Conservation (phyloP, 2,113 vertebrate species). For the Litocranius walleri region DNA sequence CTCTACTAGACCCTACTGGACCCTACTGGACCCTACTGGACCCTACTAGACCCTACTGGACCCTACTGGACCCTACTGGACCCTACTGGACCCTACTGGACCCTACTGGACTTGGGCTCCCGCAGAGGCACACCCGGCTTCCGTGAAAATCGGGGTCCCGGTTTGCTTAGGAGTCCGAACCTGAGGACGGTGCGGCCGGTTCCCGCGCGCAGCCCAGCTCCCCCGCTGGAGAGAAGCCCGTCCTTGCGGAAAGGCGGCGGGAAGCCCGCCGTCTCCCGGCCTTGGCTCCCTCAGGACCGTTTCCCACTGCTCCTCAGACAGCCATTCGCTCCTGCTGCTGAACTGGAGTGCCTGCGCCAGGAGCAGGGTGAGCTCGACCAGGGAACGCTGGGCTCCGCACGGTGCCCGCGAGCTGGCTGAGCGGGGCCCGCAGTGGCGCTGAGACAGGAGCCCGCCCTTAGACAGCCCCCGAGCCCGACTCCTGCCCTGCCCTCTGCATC, state of each 20-base stretch:
- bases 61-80: no score
- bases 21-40: no score
- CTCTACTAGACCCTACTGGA: no score
- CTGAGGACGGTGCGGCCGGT: accelerated
- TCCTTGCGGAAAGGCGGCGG: neutral
- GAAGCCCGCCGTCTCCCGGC: neutral
- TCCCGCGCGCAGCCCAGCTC: neutral
- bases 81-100: accelerated
- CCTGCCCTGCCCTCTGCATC: accelerated
- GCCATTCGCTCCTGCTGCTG: neutral
- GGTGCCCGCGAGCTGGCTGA: no score
- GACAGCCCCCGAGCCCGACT: neutral
- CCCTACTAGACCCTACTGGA: no score
- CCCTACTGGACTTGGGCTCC: neutral
- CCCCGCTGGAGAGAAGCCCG: neutral
- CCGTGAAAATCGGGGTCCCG: neutral
- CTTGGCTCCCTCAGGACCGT: accelerated
- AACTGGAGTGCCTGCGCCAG: neutral
- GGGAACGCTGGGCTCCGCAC: accelerated
- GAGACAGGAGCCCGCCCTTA: accelerated
- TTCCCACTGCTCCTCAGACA: neutral
- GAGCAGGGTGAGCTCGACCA: neutral
- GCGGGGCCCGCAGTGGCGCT: accelerated
- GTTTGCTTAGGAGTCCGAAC: no score
- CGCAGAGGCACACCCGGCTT: neutral